Conservation (phyloP, 2,113 vertebrate genomes). For the Poeciliopsis occidentalis region DNA sequence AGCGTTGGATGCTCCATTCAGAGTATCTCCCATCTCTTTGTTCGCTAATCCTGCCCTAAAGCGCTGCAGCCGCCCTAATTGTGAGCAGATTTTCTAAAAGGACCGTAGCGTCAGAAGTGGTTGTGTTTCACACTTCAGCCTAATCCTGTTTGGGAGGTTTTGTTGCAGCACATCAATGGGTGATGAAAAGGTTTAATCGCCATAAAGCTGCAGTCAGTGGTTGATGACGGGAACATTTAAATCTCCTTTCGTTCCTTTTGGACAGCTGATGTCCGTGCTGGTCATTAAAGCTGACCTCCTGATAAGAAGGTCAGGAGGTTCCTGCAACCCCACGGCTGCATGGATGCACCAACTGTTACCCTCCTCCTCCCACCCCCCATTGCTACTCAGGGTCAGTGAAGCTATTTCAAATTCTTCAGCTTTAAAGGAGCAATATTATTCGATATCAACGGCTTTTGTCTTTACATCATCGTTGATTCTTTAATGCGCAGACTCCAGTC, state of each 20-base stretch:
- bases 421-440: not conserved
- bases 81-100: conserved; percentile 62
- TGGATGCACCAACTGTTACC: not conserved
- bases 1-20: conserved; percentile 39
- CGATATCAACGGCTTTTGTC: too few species aligned
- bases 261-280: conserved; percentile 15
- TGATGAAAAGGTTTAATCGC: conserved; percentile 55
- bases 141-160: conserved; percentile 69
- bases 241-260: conserved; percentile 21
- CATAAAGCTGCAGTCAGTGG: conserved; percentile 43
- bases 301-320: conserved; percentile 31
- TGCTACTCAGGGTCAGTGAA: not conserved
- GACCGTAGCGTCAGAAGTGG: conserved; percentile 53
- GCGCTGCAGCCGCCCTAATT: conserved; percentile 44
- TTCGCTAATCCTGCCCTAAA: conserved; percentile 69
- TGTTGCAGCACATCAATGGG: conserved; percentile 55
- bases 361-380: too few species aligned
- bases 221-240: conserved; percentile 11
- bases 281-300: conserved; percentile 37
- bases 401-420: not conserved
- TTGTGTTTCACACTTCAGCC: conserved; percentile 52
- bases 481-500: too few species aligned
- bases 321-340: not conserved
- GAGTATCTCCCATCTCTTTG: conserved; percentile 72
- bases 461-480: too few species aligned